These are phyloP conservation scores for Harpalus rufipes DNA, from an alignment of 2,888 invertebrate species.

Conservation along the genomic window DNA sequence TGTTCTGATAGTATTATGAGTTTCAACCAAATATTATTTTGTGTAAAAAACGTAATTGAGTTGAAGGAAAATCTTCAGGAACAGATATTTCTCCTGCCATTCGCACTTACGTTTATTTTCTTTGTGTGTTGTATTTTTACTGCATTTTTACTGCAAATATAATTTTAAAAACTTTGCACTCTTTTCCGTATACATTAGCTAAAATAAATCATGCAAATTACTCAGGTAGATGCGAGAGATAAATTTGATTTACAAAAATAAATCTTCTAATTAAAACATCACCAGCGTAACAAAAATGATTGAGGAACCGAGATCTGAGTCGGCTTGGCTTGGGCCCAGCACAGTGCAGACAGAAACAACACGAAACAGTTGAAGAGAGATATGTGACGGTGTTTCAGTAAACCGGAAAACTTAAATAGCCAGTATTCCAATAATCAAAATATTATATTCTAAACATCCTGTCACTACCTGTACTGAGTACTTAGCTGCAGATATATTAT, in stretches of 20 bases:
- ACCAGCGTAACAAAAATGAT: slow-evolving; percentile 21
- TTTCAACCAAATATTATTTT: too few species aligned
- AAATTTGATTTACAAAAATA: slow-evolving; percentile 26
- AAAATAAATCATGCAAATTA: slow-evolving; percentile 7
- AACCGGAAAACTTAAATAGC: slow-evolving; percentile 37
- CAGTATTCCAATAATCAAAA: slow-evolving; percentile 26
- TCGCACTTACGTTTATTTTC: too few species aligned
- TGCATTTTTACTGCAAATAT: too few species aligned
- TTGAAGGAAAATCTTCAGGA: too few species aligned
- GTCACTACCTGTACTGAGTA: background rate
- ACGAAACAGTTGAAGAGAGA: slow-evolving; percentile 53
- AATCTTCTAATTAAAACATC: slow-evolving; percentile 47
- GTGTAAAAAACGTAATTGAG: too few species aligned
- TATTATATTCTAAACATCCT: background rate
- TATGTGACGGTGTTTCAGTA: slow-evolving; percentile 38
- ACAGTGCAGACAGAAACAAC: slow-evolving; percentile 52
- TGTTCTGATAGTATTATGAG: too few species aligned
- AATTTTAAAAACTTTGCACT: too few species aligned
- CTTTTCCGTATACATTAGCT: background rate
- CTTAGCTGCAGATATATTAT: background rate
- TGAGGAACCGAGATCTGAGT: slow-evolving; percentile 14
- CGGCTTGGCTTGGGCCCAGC: slow-evolving; percentile 47
- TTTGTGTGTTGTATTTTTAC: too few species aligned
- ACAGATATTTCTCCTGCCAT: too few species aligned
- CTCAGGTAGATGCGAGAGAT: slow-evolving; percentile 11